Evolutionary conservation across 2,797 vertebrate species (phyloP), one percentile per base, ranked within the genome.

Genomic region (Parauchenoglanis punctatus): DNA sequence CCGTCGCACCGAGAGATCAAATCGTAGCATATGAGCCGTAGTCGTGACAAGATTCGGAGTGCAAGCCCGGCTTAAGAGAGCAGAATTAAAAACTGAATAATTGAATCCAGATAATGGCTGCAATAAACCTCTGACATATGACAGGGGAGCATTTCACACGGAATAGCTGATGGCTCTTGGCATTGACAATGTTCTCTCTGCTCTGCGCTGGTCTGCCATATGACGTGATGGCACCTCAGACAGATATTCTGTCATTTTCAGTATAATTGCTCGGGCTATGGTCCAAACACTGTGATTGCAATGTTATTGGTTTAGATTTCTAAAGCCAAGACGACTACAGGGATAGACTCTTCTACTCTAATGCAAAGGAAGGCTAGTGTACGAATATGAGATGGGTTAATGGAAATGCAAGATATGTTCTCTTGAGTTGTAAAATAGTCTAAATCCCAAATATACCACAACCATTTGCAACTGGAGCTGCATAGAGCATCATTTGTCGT

Each of bases 221-320:
- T 68, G 86, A 86, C 61, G 65, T 76, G 84, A 80, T 78, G 87
- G 81, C 81, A 85, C 31, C 85, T 83, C 63, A 54, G 81, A 56
- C 83, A 61, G 46, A 88, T 73, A 77, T 56, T 65, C 40, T 76
- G 59, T 82, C 87, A 67, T 49, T 1, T 88, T 88, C 87, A 76
- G 65, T 80, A 52, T 80, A 87, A 87, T 90, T 87, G 83, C 81
- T 65, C 87, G 91, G 78, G 88, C 91, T 52, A 46, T 84, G 52
- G 72, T 91, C 89, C 87, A 90, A 89, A 85, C 87, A 77, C 81
- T 87, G 77, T 87, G 59, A 86, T 78, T 85, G 88, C 86, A 78
- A 67, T 82, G 82, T 87, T 89, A 86, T n/a, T 11, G 40, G 81
- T 63, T 70, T 58, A 70, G 8, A 68, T 78, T 68, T 68, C 61